A percentile compares a stretch with the other conserved stretches of the same genome.
Evolutionary conservation across 2,113 vertebrate species (phyloP).

Genomic region (Illadopsis cleaveri): DNA sequence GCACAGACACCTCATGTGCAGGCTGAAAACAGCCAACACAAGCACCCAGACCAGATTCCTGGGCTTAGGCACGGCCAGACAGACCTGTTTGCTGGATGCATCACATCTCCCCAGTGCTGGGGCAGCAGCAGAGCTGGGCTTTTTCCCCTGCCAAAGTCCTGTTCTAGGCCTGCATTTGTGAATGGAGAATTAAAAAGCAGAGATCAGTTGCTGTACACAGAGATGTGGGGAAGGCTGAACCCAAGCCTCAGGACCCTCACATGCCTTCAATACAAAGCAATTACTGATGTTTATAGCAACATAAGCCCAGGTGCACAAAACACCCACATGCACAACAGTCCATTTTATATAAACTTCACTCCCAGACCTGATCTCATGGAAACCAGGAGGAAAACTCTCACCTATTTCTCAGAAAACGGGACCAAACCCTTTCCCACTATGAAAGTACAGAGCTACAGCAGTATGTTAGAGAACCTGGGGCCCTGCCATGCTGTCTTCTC

Average conservation of each 20-base stretch:
- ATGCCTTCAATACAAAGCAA: not conserved
- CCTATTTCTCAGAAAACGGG: not conserved
- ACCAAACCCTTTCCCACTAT: not conserved
- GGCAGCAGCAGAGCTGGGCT: not conserved
- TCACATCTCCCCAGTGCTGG: not conserved
- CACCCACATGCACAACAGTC: not conserved
- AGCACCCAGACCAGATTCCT: not conserved
- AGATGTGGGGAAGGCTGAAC: not conserved
- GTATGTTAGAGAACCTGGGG: not conserved
- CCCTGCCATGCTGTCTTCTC: not conserved
- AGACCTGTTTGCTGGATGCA: not conserved
- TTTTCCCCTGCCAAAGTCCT: not conserved
- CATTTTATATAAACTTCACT: not conserved
- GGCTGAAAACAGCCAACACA: not conserved
- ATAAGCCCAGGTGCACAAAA: not conserved
- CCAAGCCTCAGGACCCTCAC: accelerated
- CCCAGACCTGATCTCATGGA: not conserved
- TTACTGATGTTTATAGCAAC: not conserved
- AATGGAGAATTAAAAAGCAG: not conserved
- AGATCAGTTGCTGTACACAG: not conserved
- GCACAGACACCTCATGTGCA: not conserved
- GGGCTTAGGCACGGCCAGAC: not conserved
- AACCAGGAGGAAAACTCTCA: not conserved
- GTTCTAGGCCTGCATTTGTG: accelerated
- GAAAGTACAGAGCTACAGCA: not conserved